Evolutionary conservation across 2,888 invertebrate species (phyloP), one percentile per base, ranked within the genome.

Genomic region (Melinopterus prodromus): DNA sequence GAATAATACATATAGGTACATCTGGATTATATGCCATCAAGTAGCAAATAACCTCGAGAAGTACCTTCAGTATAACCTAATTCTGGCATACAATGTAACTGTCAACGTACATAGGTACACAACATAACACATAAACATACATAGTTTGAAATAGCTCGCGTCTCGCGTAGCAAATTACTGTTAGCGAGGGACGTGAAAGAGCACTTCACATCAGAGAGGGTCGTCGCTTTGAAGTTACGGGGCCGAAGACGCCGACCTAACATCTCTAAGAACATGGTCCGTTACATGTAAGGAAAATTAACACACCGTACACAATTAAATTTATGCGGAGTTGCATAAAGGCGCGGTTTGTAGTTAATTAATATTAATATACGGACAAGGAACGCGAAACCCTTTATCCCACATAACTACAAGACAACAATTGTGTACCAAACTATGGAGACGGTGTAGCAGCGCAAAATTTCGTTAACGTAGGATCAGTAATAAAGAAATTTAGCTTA

Each of bases 151-250:
- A 53, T 12, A 53, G 9, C 26, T 6, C 71, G 71, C n/a, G 35
- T 26, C 35, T 35, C 74, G 35, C 74, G 74, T 36, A 74, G 74
- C 37, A 74, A 74, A 26, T 36, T 74, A n/a, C 74, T 26, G 35
- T 74, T 35, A n/a, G 74, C 7, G 74, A 79, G 79, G 80, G 80
- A 78, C 77, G 79, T 79, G 78, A 81, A 80, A 82, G 80, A 82
- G 81, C 80, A 81, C 81, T 82, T 82, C 80, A 77, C 80, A 79
- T 81, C 80, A 81, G 79, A n/a, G 74, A 78, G 81, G 81, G 77
- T 82, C 53, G 77, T 82, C 53, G 80, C 82, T 82, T 82, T 82
- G 82, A 82, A 82, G 82, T 82, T 79, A 78, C 79, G 78, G 78
- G 77, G 80, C 78, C 79, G 82, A 82, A 82, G 82, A 80, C 82